These are phyloP conservation scores for Plebejus melissa DNA, from an alignment of 2,888 invertebrate genomes.

Conservation along the genomic window DNA sequence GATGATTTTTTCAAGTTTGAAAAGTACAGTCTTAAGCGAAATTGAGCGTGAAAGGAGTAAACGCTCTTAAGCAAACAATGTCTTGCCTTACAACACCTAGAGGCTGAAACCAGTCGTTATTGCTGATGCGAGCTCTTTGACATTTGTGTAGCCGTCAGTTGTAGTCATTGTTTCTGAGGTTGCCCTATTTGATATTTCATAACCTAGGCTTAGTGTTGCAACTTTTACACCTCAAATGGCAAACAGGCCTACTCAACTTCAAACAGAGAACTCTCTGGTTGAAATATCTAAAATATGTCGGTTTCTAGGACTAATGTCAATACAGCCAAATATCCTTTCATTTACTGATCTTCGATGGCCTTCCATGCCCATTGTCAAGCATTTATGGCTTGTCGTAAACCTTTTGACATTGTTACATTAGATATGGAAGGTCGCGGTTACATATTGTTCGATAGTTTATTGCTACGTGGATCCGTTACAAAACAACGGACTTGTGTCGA, in stretches of 20 bases:
- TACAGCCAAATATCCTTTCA: not conserved
- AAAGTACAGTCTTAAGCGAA: no score
- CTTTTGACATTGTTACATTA: constrained; percentile 7
- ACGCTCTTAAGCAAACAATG: not conserved
- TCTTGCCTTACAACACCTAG: not conserved
- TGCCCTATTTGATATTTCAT: constrained; percentile 2
- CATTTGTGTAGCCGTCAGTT: constrained; percentile 1
- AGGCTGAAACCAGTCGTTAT: not conserved
- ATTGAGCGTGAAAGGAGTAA: no score
- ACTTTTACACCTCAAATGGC: not conserved
- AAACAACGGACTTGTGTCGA: not conserved
- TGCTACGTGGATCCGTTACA: constrained; percentile 4
- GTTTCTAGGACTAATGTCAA: not conserved
- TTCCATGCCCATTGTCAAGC: not conserved
- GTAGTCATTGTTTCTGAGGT: constrained; percentile 8
- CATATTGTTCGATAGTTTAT: constrained; percentile 11
- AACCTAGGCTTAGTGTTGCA: not conserved
- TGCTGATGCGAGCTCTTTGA: constrained; percentile 8
- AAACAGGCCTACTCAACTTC: not conserved
- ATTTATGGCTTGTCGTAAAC: constrained; percentile 11
- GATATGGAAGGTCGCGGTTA: constrained; percentile 14
- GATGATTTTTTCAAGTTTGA: no score
- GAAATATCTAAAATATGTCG: no score
- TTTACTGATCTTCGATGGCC: not conserved
- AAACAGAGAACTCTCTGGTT: not conserved